Evolutionary conservation across 2,888 invertebrate species (phyloP).

Genomic region (Dasysyrphus albostriatus): DNA sequence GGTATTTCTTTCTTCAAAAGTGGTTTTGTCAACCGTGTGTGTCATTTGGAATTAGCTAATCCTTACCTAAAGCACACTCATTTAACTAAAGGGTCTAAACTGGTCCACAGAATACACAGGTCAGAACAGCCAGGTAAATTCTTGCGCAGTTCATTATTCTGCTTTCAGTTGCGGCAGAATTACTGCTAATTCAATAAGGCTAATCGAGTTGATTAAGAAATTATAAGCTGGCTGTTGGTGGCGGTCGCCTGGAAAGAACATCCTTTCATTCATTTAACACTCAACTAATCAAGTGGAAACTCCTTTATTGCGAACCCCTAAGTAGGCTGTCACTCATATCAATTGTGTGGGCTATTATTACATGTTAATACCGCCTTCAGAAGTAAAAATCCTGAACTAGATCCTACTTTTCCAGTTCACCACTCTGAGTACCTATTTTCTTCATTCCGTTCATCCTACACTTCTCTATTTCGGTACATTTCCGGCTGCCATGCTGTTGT

Average conservation of each 20-base stretch:
- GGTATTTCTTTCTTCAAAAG: slow-evolving; percentile 39
- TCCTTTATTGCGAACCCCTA: slow-evolving; percentile 49
- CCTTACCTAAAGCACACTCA: slow-evolving; percentile 37
- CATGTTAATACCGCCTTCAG: slow-evolving; percentile 59
- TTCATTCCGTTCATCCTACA: slow-evolving; percentile 36
- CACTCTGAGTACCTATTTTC: background rate
- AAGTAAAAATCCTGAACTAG: slow-evolving; percentile 35
- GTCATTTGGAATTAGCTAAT: slow-evolving; percentile 23
- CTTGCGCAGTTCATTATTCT: slow-evolving; percentile 28
- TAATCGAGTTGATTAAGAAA: slow-evolving; percentile 40
- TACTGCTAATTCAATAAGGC: slow-evolving; percentile 23
- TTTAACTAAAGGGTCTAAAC: slow-evolving; percentile 14
- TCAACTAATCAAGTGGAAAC: slow-evolving; percentile 65
- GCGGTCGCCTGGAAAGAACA: slow-evolving; percentile 8
- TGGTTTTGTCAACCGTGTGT: slow-evolving; percentile 47
- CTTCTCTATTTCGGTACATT: slow-evolving; percentile 57
- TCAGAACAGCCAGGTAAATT: slow-evolving; percentile 11
- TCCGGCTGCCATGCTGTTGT: slow-evolving; percentile 59
- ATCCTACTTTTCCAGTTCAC: slow-evolving; percentile 43
- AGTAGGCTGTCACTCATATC: slow-evolving; percentile 42
- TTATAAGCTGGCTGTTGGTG: slow-evolving; percentile 25
- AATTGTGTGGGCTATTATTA: slow-evolving; percentile 62
- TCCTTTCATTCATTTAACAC: slow-evolving; percentile 24
- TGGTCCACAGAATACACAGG: background rate
- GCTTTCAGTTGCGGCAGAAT: slow-evolving; percentile 1